Evolutionary conservation across 2,113 vertebrate species (phyloP).

Genomic region (Trichomycterus rosablanca): DNA sequence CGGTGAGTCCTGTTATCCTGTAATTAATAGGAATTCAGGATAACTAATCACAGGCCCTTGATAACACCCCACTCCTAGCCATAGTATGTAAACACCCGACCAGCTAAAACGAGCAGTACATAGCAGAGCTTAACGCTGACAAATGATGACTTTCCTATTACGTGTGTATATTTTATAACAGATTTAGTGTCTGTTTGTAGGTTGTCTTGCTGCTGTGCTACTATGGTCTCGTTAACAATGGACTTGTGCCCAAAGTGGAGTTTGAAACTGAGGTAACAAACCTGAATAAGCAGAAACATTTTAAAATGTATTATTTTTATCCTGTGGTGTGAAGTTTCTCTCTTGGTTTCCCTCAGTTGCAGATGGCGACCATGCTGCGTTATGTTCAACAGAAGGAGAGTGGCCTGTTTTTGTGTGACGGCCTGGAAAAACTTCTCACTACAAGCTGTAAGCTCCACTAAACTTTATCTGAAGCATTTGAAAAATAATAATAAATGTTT

Average conservation of each 20-base stretch:
- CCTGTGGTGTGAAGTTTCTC: background rate
- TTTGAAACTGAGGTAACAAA: slow-evolving; percentile 76
- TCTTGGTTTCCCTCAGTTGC: slow-evolving; percentile 58
- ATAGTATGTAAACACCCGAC: too few species aligned
- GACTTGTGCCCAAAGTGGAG: slow-evolving; percentile 68
- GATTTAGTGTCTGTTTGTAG: slow-evolving; percentile 31
- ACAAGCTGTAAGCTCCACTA: slow-evolving; percentile 64
- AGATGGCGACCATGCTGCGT: slow-evolving; percentile 72
- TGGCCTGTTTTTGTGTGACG: slow-evolving; percentile 67
- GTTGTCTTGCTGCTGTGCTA: slow-evolving; percentile 77
- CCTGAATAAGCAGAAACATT: too few species aligned
- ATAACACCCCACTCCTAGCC: too few species aligned
- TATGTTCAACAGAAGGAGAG: slow-evolving; percentile 78
- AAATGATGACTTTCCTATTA: too few species aligned
- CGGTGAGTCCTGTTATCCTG: too few species aligned
- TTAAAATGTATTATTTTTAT: background rate
- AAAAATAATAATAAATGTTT: too few species aligned
- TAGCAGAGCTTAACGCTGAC: too few species aligned
- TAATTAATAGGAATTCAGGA: too few species aligned
- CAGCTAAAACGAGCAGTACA: too few species aligned
- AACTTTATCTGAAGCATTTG: too few species aligned
- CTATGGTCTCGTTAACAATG: slow-evolving; percentile 72
- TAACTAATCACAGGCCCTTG: too few species aligned
- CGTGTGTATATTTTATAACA: too few species aligned
- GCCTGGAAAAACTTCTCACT: slow-evolving; percentile 73